These are phyloP conservation scores for Reticulitermes speratus DNA, from an alignment of 1,140 invertebrate genomes.

Conservation along the genomic window DNA sequence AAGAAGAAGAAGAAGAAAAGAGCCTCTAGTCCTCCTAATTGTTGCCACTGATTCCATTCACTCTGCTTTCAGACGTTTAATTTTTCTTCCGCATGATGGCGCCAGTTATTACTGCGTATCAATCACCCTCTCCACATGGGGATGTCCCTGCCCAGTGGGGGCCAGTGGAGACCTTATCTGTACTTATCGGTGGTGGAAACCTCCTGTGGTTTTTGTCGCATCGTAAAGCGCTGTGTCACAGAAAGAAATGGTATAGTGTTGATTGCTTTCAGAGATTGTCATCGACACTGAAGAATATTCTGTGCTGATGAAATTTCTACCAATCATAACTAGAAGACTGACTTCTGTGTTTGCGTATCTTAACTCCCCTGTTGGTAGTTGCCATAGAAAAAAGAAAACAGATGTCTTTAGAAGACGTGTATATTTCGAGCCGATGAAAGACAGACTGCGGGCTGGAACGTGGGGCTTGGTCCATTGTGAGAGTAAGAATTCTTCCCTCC, in stretches of 20 bases:
- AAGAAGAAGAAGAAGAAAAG: too few species aligned
- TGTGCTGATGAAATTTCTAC: background rate
- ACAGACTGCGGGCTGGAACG: too few species aligned
- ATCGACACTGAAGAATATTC: background rate
- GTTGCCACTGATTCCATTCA: background rate
- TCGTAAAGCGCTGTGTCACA: background rate
- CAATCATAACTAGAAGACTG: background rate
- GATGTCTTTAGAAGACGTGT: too few species aligned
- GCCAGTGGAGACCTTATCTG: background rate
- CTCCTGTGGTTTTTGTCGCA: background rate
- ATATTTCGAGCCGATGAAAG: too few species aligned
- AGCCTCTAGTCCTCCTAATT: too few species aligned
- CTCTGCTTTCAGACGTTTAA: background rate
- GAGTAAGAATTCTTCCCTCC: too few species aligned
- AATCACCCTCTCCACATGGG: background rate
- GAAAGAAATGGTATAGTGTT: background rate
- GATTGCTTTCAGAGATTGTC: background rate
- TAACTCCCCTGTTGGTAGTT: too few species aligned
- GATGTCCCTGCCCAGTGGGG: background rate
- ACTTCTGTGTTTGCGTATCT: too few species aligned
- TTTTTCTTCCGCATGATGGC: background rate
- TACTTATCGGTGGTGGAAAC: background rate
- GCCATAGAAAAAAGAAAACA: too few species aligned
- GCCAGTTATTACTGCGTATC: background rate
- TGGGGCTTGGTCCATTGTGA: too few species aligned